Conservation (phyloP, 2,888 invertebrate genomes). For the Pherbina coryleti region DNA sequence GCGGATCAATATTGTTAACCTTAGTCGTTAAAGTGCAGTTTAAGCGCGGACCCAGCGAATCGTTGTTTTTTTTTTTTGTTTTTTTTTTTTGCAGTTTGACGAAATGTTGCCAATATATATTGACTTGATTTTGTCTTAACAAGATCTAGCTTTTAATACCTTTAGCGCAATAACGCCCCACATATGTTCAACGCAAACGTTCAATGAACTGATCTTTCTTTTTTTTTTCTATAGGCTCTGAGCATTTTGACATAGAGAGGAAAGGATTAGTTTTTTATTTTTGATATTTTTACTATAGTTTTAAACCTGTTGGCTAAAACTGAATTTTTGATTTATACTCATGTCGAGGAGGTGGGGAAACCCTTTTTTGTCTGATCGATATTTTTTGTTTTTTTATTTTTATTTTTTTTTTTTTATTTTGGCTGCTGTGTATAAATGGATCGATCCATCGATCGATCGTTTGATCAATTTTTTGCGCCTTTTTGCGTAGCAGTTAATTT, state of each 20-base stretch:
- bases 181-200: constrained; percentile 16
- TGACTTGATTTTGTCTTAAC: constrained; percentile 35
- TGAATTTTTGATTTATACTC: constrained; percentile 46
- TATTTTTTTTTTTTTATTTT: background rate
- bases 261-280: background rate
- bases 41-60: constrained; percentile 11
- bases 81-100: constrained; percentile 20
- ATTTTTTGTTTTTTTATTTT: background rate
- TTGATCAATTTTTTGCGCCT: constrained; percentile 44
- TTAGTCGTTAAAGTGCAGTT: constrained; percentile 44
- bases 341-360: constrained; percentile 45
- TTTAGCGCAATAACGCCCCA: constrained; percentile 34
- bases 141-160: constrained; percentile 34
- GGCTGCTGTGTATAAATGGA: background rate
- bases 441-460: constrained; percentile 20
- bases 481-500: constrained; percentile 48
- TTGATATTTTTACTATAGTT: background rate
- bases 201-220: constrained; percentile 14
- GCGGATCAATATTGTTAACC: constrained; percentile 12
- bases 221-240: background rate
- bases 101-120: constrained; percentile 31
- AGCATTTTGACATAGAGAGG: background rate
- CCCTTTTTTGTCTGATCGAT: constrained; percentile 43
- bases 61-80: too few relatives aligned
- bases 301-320: constrained; percentile 27